Base-by-base conservation (phyloP, 2,797 vertebrate genomes). In the Danio albolineatus region DNA sequence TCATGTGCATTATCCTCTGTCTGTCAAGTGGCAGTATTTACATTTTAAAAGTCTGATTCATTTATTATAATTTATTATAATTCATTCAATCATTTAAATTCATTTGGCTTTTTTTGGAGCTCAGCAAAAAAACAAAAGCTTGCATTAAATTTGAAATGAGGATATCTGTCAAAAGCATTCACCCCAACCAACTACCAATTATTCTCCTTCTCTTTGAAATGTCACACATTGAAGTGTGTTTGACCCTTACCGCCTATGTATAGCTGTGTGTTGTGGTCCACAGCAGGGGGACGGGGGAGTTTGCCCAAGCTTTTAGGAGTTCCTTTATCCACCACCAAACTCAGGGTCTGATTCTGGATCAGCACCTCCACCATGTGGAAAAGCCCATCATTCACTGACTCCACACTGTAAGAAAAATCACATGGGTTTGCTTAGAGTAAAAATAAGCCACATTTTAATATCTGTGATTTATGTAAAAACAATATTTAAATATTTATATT, bases 251-350 rank as follows among this genome's bases (percentile, higher is more conserved):
- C 98, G 95, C 98, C 98, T n/a, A 99, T 95, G 90, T 98, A 99
- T 54, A 99, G 96, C 13, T 96, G 96, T 6, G 96, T 97, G 89
- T 94, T 97, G 88, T 94, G 94, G 91, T 95, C 95, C 56, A 96
- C 92, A 0, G 95, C 91, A 0, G 96, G 95, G 81, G 96, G 95
- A 36, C 97, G 96, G 12, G 95, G 94, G 36, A 98, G 94, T 86
- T 98, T 99, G 44, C 97, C 96, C 78, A 99, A 93, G 72, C 96
- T 98, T 94, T 98, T 98, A 41, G 96, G 97, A 82, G 91, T 86
- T 10, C 98, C 97, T 78, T 96, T 97, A 87, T 99, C 98, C 87
- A 99, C 97, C 86, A 98, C 96, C 85, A 99, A 92, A 88, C 97
- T 98, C 82, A 99, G 89, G 0, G 96, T 97, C 83, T 96, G 97